Conservation (phyloP, 2,888 invertebrate genomes). For the Criorhina ranunculi region DNA sequence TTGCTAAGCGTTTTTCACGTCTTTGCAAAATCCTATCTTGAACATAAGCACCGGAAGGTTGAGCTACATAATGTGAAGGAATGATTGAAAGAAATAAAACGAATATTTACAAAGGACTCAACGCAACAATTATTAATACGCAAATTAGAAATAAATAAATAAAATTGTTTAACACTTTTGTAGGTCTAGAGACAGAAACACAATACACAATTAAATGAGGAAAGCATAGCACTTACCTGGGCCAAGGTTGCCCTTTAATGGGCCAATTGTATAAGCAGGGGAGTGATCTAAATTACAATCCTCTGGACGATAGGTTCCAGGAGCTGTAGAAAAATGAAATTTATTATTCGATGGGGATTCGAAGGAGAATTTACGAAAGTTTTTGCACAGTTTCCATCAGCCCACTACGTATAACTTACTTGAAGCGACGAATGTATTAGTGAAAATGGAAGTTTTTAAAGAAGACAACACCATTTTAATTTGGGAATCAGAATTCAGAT, state of each 20-base stretch:
- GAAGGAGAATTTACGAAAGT: no score
- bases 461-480: no score
- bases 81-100: conserved; percentile 36
- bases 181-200: conserved; percentile 22
- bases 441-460: no score
- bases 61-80: conserved; percentile 61
- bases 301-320: conserved; percentile 87
- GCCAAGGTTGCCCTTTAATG: conserved; percentile 83
- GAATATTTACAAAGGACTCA: conserved; percentile 46
- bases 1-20: conserved; percentile 83
- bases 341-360: background rate
- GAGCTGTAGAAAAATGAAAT: conserved; percentile 82
- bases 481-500: no score
- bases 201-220: conserved; percentile 26
- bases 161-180: conserved; percentile 42
- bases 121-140: conserved; percentile 14
- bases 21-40: conserved; percentile 84
- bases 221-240: conserved; percentile 80
- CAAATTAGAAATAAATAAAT: conserved; percentile 25
- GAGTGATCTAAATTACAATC: conserved; percentile 84
- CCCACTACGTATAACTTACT: background rate
- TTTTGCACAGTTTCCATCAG: background rate
- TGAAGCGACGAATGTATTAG: no score
- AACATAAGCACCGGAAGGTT: conserved; percentile 82
- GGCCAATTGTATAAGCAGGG: conserved; percentile 87